Evolutionary conservation across 2,888 invertebrate species (phyloP), one percentile per base, ranked within the genome.

Genomic region (Xestoiulus laeticollis): DNA sequence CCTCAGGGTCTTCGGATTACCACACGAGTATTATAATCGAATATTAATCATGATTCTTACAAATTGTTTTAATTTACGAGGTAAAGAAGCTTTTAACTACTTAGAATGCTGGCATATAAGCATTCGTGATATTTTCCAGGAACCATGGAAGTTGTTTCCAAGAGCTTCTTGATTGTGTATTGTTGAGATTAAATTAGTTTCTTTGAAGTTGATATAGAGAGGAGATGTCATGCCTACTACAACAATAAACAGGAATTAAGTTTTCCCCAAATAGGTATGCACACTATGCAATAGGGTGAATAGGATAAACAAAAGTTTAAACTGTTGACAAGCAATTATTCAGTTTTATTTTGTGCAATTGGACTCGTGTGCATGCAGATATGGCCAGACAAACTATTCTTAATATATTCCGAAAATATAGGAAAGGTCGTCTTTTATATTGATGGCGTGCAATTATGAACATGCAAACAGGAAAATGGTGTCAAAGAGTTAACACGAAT

Each of bases 91-190:
- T 68, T 68, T 68, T 68, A 10, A 10, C n/a, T 1, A n/a, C n/a
- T 26, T 26, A 10, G 44, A 26, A 26, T 68, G 26, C 68, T 6
- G 26, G 68, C 4, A 68, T 68, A 12, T 8, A 10, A 26, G 26
- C 68, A 26, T 68, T 26, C 68, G 26, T 68, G 68, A 68, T 68
- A 30, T 78, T 30, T 78, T 14, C 30, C 78, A 78, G 78, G 16
- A 26, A 78, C 78, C 30, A 14, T 30, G 26, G 30, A 30, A 78
- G 78, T 78, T 32, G 26, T 78, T 30, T 26, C 78, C 30, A 30
- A 26, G 30, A 78, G 78, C 78, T 78, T 78, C 78, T 78, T 78
- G 78, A 78, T 78, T 78, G 78, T 78, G 30, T 78, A 16, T 78
- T 78, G 78, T 78, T 78, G 30, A 14, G 78, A 78, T 26, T 78